Base-by-base conservation (phyloP, 2,888 invertebrate genomes). In the Antheraea assamensis region DNA sequence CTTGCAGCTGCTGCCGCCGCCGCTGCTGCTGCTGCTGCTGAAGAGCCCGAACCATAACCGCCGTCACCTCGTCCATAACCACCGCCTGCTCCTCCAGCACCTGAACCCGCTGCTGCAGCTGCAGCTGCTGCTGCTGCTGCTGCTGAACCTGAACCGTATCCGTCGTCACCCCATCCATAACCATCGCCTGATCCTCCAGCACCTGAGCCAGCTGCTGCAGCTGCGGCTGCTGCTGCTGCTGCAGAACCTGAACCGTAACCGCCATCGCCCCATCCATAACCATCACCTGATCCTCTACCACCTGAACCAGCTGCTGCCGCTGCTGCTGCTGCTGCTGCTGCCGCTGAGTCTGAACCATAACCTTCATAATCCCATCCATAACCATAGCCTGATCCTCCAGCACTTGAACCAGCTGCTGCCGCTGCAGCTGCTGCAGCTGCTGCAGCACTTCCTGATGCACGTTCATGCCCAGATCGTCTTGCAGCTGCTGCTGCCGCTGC, bases 141-240 rank as follows among this genome's bases (percentile, higher is more conserved):
- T 71, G 58, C 52, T 27, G 58, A 70, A 47, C 47, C 70, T 24
- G 73, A 71, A 71, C 58, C 61, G 3, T 30, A 64, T 4, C 17
- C 3, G 30, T 17, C 70, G 47, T 27, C 19, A n/a, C 52, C 19
- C 70, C 47, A 35, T 70, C 72, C 70, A 31, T 52, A 27, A 13
- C 19, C 17, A 27, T 30, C 73, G 5, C 49, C 21, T 19, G 31
- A 58, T n/a, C 30, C 64, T n/a, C 70, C 71, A 27, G 72, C 71
- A 24, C 74, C 71, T 10, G 74, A 64, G 8, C 31, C 55, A 13
- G 72, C 71, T 73, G 76, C 68, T 24, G 73, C 77, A 2, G 75
- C 68, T 75, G 71, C 68, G n/a, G 66, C 75, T 27, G 76, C 71
- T 47, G 61, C 74, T 42, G 76, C 64, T 68, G 71, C 76, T 31